These are phyloP conservation scores for Galerucella calmariensis DNA, from an alignment of 2,888 invertebrate species.

Conservation along the genomic window DNA sequence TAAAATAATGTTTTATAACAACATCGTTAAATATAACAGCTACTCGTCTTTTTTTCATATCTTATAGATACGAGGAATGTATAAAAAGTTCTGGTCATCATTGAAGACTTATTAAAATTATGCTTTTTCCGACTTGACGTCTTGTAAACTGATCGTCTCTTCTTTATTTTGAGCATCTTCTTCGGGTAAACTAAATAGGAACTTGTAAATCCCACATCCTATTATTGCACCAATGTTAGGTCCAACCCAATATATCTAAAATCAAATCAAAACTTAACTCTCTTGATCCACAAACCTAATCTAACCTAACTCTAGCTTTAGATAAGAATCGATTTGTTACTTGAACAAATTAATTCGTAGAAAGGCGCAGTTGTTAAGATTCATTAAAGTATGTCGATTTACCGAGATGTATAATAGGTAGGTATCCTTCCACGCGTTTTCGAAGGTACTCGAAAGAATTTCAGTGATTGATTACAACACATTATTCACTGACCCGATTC, in stretches of 20 bases:
- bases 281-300: too few species aligned
- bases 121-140: constrained; percentile 34
- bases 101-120: constrained; percentile 4
- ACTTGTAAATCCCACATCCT: constrained; percentile 58
- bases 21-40: too few species aligned
- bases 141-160: constrained; percentile 34
- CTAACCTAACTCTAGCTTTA: too few species aligned
- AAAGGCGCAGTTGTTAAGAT: neutral
- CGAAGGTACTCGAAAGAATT: neutral
- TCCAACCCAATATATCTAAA: constrained; percentile 63
- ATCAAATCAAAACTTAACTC: constrained; percentile 29
- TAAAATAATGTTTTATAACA: neutral
- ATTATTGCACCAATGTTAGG: constrained; percentile 59
- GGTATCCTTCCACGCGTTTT: neutral
- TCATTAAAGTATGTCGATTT: neutral
- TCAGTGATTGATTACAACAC: constrained; percentile 6
- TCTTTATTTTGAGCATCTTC: constrained; percentile 30
- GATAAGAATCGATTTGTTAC: neutral
- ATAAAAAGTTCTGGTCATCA: neutral
- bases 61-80: neutral
- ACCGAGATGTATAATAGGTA: neutral
- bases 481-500: constrained; percentile 11
- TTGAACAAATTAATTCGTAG: neutral
- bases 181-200: constrained; percentile 50
- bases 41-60: neutral